Conservation (phyloP, 1,140 invertebrate genomes). For the Eriosoma lanigerum region DNA sequence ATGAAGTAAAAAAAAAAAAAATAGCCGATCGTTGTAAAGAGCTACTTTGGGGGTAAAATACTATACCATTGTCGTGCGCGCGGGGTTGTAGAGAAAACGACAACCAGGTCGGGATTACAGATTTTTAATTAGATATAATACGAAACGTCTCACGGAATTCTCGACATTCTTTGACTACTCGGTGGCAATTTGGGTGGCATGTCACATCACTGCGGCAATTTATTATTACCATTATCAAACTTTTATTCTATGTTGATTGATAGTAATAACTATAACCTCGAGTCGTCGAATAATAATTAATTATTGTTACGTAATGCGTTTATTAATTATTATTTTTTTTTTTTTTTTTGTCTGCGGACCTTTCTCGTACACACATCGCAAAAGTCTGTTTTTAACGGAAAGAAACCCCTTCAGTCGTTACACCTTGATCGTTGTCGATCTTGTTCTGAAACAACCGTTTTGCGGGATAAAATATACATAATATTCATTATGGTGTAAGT, state of each 20-base stretch:
- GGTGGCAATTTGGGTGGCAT: no score
- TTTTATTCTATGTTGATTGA: not conserved
- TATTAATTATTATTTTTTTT: not conserved
- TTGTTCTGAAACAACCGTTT: no score
- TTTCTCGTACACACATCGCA: not conserved
- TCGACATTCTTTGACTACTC: no score
- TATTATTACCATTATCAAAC: not conserved
- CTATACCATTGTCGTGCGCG: no score
- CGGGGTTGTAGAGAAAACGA: no score
- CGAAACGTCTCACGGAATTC: not conserved
- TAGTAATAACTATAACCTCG: not conserved
- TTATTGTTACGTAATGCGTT: no score
- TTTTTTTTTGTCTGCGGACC: not conserved
- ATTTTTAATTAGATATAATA: constrained; percentile 25
- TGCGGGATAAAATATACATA: no score
- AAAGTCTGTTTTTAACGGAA: not conserved
- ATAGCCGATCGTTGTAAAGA: no score
- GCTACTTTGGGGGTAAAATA: no score
- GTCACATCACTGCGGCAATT: not conserved
- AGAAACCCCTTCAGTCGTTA: no score
- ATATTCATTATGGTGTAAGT: no score
- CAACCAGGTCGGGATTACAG: not conserved
- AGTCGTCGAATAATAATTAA: not conserved
- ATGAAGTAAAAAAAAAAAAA: not conserved
- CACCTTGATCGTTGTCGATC: no score